Evolutionary conservation across 2,888 invertebrate species (phyloP).

Genomic region (Galeopsomyia nigrocyanea): DNA sequence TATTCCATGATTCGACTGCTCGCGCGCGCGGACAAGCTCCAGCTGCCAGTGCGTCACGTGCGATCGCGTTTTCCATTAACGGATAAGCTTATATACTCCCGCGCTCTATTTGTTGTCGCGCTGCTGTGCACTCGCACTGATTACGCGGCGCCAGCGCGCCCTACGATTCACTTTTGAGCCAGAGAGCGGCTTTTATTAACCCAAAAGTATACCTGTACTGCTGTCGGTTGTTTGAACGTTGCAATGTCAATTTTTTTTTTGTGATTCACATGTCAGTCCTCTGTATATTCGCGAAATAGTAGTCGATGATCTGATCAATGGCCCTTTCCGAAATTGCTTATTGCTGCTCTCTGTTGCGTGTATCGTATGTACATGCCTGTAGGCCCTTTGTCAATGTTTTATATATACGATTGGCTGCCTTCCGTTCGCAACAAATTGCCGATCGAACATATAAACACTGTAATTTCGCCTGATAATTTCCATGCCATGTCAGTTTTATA

Average conservation of each 20-base stretch:
- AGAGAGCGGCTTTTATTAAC: slow-evolving; percentile 4
- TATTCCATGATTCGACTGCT: slow-evolving; percentile 17
- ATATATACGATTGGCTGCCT: too few species aligned
- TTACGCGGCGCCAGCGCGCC: slow-evolving; percentile 13
- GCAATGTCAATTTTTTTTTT: slow-evolving; percentile 13
- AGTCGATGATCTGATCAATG: slow-evolving; percentile 8
- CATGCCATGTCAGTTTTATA: too few species aligned
- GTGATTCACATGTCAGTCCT: not conserved
- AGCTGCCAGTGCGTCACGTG: not conserved
- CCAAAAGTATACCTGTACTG: not conserved
- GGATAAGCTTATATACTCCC: slow-evolving; percentile 38
- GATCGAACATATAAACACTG: too few species aligned
- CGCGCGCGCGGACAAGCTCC: slow-evolving; percentile 15
- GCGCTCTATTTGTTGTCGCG: slow-evolving; percentile 31
- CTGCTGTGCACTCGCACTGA: slow-evolving; percentile 38
- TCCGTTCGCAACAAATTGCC: too few species aligned
- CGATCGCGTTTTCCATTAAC: slow-evolving; percentile 48
- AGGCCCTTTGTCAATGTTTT: too few species aligned
- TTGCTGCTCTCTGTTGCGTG: not conserved
- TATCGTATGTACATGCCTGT: too few species aligned
- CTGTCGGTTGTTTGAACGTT: slow-evolving; percentile 5
- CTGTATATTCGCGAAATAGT: not conserved
- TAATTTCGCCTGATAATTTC: too few species aligned
- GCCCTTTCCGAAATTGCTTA: slow-evolving; percentile 5
- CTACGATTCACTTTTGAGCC: slow-evolving; percentile 11